phyloP scores from a whole-genome alignment of 53 echinoderm and acorn worm species.

The Antedon mediterranea region DNA sequence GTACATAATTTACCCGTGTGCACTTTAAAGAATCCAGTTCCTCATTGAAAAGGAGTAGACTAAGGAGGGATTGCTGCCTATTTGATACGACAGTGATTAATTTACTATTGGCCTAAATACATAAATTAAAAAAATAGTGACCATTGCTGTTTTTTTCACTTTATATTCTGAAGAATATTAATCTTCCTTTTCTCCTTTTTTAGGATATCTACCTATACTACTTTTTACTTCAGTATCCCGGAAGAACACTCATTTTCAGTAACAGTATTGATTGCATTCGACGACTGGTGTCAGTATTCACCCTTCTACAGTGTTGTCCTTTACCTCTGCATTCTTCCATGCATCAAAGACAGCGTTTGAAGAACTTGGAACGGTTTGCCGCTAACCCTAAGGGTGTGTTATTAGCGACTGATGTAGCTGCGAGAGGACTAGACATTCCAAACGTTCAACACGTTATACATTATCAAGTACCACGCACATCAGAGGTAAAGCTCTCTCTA shows the following conservation, averaged over 20 bases:
- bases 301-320: slow-evolving; percentile 49
- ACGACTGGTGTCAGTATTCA: slow-evolving; percentile 55
- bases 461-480: slow-evolving; percentile 86
- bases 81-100: no score
- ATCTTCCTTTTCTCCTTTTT: slow-evolving; percentile 12
- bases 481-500: slow-evolving; percentile 61
- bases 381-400: slow-evolving; percentile 61
- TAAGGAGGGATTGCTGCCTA: no score
- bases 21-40: no score
- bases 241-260: slow-evolving; percentile 78
- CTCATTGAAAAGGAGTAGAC: no score
- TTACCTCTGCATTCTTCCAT: slow-evolving; percentile 63
- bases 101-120: no score
- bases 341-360: slow-evolving; percentile 79
- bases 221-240: slow-evolving; percentile 86
- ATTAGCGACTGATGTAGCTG: slow-evolving; percentile 86
- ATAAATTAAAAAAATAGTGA: no score
- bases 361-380: slow-evolving; percentile 85
- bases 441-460: slow-evolving; percentile 92
- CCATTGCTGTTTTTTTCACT: neutral
- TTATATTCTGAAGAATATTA: neutral
- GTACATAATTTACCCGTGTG: no score
- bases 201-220: slow-evolving; percentile 88
- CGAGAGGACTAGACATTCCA: slow-evolving; percentile 84
- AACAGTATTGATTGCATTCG: slow-evolving; percentile 93